Conservation (phyloP, 2,113 vertebrate species). For the Prunella himalayana region DNA sequence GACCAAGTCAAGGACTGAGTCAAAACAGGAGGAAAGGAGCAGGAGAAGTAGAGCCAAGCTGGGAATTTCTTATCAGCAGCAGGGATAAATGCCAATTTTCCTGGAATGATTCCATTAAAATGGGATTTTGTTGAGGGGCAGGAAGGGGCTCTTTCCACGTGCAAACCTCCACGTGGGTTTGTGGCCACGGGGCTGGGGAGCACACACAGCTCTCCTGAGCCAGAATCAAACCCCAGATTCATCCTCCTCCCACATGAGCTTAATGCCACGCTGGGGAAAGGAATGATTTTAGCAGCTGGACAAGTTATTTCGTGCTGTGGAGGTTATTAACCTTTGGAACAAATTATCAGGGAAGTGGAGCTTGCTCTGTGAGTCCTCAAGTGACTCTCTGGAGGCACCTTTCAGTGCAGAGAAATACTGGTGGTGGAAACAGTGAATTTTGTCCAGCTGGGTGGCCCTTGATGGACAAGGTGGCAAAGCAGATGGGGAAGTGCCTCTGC, state of each 20-base stretch:
- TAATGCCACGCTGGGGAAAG: background rate
- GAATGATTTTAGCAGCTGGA: background rate
- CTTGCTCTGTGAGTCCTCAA: background rate
- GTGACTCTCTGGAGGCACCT: background rate
- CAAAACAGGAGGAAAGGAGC: background rate
- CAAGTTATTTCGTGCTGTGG: background rate
- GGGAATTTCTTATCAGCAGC: background rate
- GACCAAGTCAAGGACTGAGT: rapidly evolving
- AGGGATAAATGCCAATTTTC: background rate
- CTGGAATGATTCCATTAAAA: background rate
- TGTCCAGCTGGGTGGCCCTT: background rate
- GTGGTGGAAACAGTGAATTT: background rate
- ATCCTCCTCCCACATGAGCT: rapidly evolving
- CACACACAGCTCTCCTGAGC: background rate
- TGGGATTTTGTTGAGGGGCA: background rate
- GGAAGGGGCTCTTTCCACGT: rapidly evolving
- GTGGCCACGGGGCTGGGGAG: background rate
- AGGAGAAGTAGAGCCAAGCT: background rate
- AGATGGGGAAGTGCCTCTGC: background rate
- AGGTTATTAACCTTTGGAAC: background rate
- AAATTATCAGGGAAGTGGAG: background rate
- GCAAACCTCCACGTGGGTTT: background rate
- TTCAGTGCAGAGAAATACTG: background rate
- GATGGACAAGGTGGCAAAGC: background rate
- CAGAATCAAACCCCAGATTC: rapidly evolving